Evolutionary conservation across 1,140 invertebrate genomes (phyloP), one percentile per base, ranked within the genome.

Genomic region (Drosophila orosa): DNA sequence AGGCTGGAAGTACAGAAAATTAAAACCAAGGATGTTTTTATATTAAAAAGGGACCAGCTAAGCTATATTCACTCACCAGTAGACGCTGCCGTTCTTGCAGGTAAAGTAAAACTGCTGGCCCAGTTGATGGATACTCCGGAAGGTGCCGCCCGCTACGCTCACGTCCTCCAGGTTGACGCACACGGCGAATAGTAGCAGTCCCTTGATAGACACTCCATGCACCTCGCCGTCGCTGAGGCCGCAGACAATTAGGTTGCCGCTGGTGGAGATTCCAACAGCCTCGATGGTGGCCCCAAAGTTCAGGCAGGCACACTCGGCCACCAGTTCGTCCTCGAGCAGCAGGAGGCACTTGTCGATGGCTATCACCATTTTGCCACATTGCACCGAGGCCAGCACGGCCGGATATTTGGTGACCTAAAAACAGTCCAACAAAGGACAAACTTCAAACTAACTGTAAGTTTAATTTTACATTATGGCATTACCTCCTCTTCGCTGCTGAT

Each of bases 161-260:
- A 90, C 71, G 48, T 92, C 91, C 7, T 91, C 87, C n/a, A 74
- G 15, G 13, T 78, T 76, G 5, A 92, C 76, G 17, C 68, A 72
- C 1, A 90, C 71, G 56, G 82, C 89, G 42, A 92, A 92, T 7
- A 92, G 24, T 7, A 83, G 57, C 42, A 84, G 13, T 0, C 91
- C 91, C 55, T 91, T 91, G 3, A 91, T 80, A 39, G 66, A 90
- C 5, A 92, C 80, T 0, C 91, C 91, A 58, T 92, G 87, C 4
- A 92, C 83, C 45, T 91, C 82, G 27, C 91, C 91, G 45, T 92
- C 81, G n/a, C 60, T 73, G 0, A 92, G 65, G 0, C 79, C 90
- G 37, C 91, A 92, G 0, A 92, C 72, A 55, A 92, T 91, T 4
- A 92, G 50, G 45, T 91, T 84, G 2, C 91, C 91, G 10, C 69